These are phyloP conservation scores for Spialia ferax DNA, from an alignment of 2,888 invertebrate species.

Conservation along the genomic window DNA sequence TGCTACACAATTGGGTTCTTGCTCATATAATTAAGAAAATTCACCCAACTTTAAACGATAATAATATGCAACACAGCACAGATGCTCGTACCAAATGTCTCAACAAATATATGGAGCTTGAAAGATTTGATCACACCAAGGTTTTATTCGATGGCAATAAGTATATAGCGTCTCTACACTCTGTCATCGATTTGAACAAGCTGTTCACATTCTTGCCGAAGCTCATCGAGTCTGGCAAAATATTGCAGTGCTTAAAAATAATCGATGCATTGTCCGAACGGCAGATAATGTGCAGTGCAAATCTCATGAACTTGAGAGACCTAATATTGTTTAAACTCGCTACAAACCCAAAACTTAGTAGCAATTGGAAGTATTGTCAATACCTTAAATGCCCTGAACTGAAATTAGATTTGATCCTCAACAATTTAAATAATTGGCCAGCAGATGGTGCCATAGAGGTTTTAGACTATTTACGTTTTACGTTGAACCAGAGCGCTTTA, in stretches of 20 bases:
- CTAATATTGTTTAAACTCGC: conserved; percentile 87
- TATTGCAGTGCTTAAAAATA: conserved; percentile 81
- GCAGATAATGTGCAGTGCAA: conserved; percentile 78
- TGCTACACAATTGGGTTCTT: conserved; percentile 89
- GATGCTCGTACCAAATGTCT: conserved; percentile 87
- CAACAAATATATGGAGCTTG: conserved; percentile 86
- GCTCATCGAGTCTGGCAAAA: conserved; percentile 73
- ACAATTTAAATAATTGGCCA: conserved; percentile 85
- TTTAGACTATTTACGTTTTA: conserved; percentile 80
- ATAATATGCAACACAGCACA: conserved; percentile 77
- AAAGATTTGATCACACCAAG: conserved; percentile 83
- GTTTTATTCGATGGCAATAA: conserved; percentile 85
- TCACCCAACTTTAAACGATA: conserved; percentile 83
- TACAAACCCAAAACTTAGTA: conserved; percentile 75
- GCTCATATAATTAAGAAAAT: conserved; percentile 90
- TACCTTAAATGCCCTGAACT: conserved; percentile 81
- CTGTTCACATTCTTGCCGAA: conserved; percentile 82
- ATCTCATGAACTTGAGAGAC: conserved; percentile 86
- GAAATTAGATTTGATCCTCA: conserved; percentile 82
- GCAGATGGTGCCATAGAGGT: conserved; percentile 84
- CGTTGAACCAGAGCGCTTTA: conserved; percentile 69
- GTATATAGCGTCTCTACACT: conserved; percentile 87
- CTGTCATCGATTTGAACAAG: conserved; percentile 81
- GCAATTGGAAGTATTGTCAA: conserved; percentile 83
- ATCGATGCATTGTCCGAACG: conserved; percentile 87